Evolutionary conservation across 2,797 vertebrate genomes (phyloP).

Genomic region (Coregonus ussuriensis): DNA sequence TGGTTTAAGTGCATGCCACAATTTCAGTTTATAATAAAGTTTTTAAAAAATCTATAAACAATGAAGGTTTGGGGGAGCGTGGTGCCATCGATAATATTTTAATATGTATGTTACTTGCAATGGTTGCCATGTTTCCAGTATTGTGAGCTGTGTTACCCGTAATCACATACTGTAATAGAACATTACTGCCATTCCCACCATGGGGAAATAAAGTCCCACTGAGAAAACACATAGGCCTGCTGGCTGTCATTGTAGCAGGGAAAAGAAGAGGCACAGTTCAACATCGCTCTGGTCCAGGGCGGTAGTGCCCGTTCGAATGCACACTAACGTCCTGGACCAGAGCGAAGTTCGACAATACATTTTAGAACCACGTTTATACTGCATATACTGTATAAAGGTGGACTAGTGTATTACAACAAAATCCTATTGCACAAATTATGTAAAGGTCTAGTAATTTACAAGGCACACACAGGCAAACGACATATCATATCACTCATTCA

Average conservation of each 20-base stretch:
- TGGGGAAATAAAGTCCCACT: slow-evolving; percentile 74
- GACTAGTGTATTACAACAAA: neutral
- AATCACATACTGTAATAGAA: slow-evolving; percentile 76
- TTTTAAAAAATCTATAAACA: slow-evolving; percentile 46
- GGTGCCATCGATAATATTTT: slow-evolving; percentile 73
- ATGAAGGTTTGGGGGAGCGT: slow-evolving; percentile 54
- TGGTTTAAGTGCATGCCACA: slow-evolving; percentile 75
- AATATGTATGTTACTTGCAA: slow-evolving; percentile 75
- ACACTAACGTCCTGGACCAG: neutral
- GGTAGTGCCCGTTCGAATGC: neutral
- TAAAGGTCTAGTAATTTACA: neutral
- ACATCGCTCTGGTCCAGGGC: neutral
- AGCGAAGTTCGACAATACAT: neutral
- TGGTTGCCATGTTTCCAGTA: slow-evolving; percentile 79
- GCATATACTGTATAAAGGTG: neutral
- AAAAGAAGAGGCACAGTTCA: neutral
- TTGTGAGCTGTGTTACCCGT: slow-evolving; percentile 80
- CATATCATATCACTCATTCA: neutral
- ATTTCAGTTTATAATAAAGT: slow-evolving; percentile 78
- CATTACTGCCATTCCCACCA: slow-evolving; percentile 74
- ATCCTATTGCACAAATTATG: neutral
- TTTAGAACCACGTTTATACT: neutral
- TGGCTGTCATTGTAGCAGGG: slow-evolving; percentile 30
- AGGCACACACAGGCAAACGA: neutral
- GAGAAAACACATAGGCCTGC: slow-evolving; percentile 46